phyloP scores from a whole-genome alignment of 2,797 vertebrate species.

The Threskiornis aethiopicus region DNA sequence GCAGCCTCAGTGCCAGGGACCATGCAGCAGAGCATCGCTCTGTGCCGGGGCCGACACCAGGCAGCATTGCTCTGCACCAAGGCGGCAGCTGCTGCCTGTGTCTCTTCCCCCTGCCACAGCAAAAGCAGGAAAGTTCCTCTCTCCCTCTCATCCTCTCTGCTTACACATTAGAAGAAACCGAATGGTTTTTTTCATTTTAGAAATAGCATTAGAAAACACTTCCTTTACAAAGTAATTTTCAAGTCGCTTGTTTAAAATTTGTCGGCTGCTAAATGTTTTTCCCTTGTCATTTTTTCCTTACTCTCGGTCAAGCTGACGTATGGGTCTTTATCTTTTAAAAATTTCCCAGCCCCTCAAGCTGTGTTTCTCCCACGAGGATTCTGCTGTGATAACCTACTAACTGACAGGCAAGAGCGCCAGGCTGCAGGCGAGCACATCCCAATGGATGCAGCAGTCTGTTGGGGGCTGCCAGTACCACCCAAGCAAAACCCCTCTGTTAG shows the following conservation, averaged over 20 bases:
- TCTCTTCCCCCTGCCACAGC: not conserved
- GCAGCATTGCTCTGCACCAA: not conserved
- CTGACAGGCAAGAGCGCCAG: too few species aligned
- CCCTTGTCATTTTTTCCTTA: not conserved
- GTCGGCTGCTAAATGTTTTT: not conserved
- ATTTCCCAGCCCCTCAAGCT: not conserved
- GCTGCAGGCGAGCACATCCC: not conserved
- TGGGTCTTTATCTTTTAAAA: not conserved
- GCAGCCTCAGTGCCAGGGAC: not conserved
- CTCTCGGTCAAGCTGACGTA: fast-evolving
- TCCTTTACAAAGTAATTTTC: not conserved
- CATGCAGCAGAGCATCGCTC: not conserved
- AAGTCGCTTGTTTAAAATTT: not conserved
- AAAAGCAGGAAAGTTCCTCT: not conserved
- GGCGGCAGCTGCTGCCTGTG: not conserved
- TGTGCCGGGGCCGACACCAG: not conserved
- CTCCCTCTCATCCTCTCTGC: not conserved
- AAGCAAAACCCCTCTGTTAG: fast-evolving
- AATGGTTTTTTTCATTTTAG: not conserved
- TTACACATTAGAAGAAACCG: not conserved
- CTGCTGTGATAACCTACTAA: not conserved
- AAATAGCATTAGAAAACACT: not conserved
- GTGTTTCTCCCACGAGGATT: not conserved
- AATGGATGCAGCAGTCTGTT: not conserved
- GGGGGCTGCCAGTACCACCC: not conserved